Evolutionary conservation across 2,888 invertebrate species (phyloP).

Genomic region (Leptopterna dolabrata): DNA sequence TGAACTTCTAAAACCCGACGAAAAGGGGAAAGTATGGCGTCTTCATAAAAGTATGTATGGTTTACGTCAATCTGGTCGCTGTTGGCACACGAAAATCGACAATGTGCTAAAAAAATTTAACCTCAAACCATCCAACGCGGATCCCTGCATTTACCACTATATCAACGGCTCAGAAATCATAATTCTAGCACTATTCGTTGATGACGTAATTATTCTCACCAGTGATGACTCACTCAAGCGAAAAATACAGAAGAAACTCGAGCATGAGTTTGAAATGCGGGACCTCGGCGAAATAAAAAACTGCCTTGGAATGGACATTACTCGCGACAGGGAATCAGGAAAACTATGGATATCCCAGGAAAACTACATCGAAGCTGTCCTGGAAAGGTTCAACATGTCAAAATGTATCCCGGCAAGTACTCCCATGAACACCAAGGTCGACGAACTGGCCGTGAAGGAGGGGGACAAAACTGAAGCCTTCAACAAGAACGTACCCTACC

Average conservation of each 20-base stretch:
- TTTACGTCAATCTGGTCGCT: neutral
- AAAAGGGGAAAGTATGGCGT: neutral
- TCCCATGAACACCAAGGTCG: neutral
- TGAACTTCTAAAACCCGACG: constrained; percentile 17
- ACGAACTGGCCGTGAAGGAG: neutral
- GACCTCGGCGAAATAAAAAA: neutral
- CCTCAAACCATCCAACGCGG: neutral
- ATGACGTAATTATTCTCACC: neutral
- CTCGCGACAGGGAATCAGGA: neutral
- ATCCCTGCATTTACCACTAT: neutral
- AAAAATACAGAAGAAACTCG: neutral
- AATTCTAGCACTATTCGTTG: neutral
- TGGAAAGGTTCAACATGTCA: neutral
- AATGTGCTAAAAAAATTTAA: neutral
- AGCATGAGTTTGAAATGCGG: neutral
- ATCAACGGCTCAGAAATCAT: neutral
- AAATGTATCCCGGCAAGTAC: neutral
- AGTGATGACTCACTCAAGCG: neutral
- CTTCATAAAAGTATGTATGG: neutral
- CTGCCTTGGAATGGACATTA: neutral
- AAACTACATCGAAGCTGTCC: neutral
- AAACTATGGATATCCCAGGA: neutral
- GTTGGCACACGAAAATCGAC: constrained; percentile 2
- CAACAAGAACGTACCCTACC: neutral
- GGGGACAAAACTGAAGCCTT: neutral